phyloP scores from a whole-genome alignment of 2,888 invertebrate species.

The Leucoptera coffeella region DNA sequence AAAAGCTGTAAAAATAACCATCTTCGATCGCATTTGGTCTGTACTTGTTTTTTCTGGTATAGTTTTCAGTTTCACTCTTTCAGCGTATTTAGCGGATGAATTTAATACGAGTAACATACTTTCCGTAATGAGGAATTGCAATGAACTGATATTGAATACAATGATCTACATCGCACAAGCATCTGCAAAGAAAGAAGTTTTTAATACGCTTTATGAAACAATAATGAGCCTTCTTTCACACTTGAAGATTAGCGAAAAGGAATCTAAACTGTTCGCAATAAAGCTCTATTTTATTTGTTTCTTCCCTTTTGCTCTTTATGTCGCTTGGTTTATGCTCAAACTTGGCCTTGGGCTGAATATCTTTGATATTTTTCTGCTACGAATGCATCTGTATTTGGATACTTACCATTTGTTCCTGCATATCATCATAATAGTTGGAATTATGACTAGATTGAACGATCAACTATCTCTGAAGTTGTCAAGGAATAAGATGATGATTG shows the following conservation, averaged over 20 bases:
- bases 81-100: slow-evolving; percentile 6
- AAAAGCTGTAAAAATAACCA: slow-evolving; percentile 2
- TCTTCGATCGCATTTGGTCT: slow-evolving; percentile 11
- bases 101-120: slow-evolving; percentile 11
- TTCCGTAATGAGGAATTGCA: slow-evolving; percentile 11
- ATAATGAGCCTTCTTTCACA: slow-evolving; percentile 9
- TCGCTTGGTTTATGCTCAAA: slow-evolving; percentile 12
- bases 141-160: slow-evolving; percentile 12
- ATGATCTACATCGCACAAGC: slow-evolving; percentile 11
- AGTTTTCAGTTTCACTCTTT: slow-evolving; percentile 8
- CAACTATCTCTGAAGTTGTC: slow-evolving; percentile 9
- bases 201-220: slow-evolving; percentile 11
- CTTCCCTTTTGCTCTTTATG: slow-evolving; percentile 9
- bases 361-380: slow-evolving; percentile 13
- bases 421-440: slow-evolving; percentile 13
- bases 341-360: slow-evolving; percentile 9
- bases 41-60: slow-evolving; percentile 8
- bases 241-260: slow-evolving; percentile 10
- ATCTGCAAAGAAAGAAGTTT: slow-evolving; percentile 8
- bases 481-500: slow-evolving; percentile 6
- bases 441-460: slow-evolving; percentile 14
- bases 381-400: slow-evolving; percentile 16
- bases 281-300: slow-evolving; percentile 16
- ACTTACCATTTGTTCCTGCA: slow-evolving; percentile 16
- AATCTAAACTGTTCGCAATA: slow-evolving; percentile 11